These are phyloP conservation scores for Choreutis nemorana DNA, from an alignment of 2,888 invertebrate genomes.

Conservation along the genomic window DNA sequence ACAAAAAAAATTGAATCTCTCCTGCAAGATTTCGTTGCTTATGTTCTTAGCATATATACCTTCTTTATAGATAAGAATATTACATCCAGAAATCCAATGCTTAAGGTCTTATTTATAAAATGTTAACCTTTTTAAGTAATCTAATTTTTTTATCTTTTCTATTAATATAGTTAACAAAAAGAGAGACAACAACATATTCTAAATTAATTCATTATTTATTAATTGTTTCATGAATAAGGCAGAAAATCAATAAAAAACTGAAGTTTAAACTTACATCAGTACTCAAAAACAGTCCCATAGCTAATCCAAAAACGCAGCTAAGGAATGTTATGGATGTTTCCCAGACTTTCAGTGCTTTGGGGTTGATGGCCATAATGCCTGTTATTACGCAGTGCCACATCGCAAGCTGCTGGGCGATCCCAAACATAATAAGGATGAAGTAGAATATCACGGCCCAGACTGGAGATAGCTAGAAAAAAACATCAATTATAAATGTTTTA, in stretches of 20 bases:
- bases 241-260: background rate
- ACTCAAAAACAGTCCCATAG: conserved; percentile 84
- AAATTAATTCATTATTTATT: too few relatives aligned
- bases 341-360: conserved; percentile 76
- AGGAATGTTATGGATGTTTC: conserved; percentile 85
- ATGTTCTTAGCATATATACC: conserved; percentile 1
- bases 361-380: conserved; percentile 81
- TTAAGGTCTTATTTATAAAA: too few relatives aligned
- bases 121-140: too few relatives aligned
- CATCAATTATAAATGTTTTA: too few relatives aligned
- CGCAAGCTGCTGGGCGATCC: conserved; percentile 87
- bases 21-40: conserved; percentile 7
- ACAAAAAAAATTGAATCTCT: conserved; percentile 12
- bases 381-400: conserved; percentile 93
- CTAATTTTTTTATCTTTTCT: background rate
- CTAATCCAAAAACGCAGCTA: conserved; percentile 82
- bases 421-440: conserved; percentile 84
- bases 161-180: background rate
- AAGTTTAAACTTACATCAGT: conserved; percentile 73
- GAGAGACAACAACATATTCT: too few relatives aligned
- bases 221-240: too few relatives aligned
- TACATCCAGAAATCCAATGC: too few relatives aligned
- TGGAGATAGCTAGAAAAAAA: conserved; percentile 73
- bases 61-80: background rate
- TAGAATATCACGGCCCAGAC: conserved; percentile 91